phyloP scores from a whole-genome alignment of 2,113 vertebrate genomes.

The Peromyscus maniculatus region DNA sequence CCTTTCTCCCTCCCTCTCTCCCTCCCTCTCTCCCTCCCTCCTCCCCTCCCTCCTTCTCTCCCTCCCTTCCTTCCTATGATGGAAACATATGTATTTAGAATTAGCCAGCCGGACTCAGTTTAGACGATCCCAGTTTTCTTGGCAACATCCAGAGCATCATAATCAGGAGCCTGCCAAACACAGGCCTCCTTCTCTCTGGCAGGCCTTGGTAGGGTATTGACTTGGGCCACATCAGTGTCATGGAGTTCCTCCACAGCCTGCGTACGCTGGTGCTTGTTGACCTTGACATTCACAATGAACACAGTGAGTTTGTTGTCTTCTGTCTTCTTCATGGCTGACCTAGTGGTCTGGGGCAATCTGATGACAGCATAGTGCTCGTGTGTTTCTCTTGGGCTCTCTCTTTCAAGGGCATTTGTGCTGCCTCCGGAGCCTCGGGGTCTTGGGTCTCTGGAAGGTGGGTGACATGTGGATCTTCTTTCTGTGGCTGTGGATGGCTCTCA shows the following conservation, averaged over 20 bases:
- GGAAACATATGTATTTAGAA: not conserved
- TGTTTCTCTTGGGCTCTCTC: not conserved
- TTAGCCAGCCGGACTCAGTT: not conserved
- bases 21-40: too few species aligned
- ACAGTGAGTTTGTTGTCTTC: not conserved
- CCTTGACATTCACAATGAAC: not conserved
- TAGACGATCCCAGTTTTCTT: not conserved
- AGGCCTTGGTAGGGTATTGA: not conserved
- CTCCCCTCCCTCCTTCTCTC: too few species aligned
- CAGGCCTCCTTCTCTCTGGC: not conserved
- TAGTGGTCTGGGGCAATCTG: not conserved
- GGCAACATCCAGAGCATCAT: not conserved
- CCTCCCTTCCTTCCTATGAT: not conserved
- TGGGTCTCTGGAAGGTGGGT: not conserved
- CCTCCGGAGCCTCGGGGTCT: not conserved
- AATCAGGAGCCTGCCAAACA: not conserved
- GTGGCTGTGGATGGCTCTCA: not conserved
- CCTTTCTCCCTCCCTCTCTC: not conserved
- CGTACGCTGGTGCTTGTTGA: not conserved
- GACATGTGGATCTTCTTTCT: too few species aligned
- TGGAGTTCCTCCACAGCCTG: not conserved
- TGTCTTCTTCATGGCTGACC: not conserved
- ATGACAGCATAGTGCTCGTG: not conserved
- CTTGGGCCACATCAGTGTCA: not conserved
- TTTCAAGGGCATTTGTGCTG: not conserved